These are phyloP conservation scores for Anarrhichthys ocellatus DNA, from an alignment of 2,113 vertebrate species.

Conservation along the genomic window DNA sequence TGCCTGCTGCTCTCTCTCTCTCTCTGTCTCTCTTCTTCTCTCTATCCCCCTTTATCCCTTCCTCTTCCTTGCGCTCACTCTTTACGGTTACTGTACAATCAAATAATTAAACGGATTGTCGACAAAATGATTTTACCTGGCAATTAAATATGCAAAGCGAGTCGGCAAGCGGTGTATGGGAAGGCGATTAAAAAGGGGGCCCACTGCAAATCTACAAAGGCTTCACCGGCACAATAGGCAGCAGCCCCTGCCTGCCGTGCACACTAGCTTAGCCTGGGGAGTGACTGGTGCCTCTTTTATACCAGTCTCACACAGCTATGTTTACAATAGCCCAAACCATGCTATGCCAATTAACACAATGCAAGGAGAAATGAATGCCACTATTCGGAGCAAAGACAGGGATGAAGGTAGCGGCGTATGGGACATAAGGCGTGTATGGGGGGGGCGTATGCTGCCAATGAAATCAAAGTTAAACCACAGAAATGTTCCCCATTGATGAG, in stretches of 20 bases:
- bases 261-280: slow-evolving; percentile 74
- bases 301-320: slow-evolving; percentile 78
- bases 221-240: slow-evolving; percentile 83
- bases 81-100: slow-evolving; percentile 92
- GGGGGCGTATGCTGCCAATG: neutral
- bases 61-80: slow-evolving; percentile 72
- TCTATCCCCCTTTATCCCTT: slow-evolving; percentile 71
- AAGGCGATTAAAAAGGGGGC: slow-evolving; percentile 82
- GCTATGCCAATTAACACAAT: slow-evolving; percentile 79
- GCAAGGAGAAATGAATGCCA: slow-evolving; percentile 71
- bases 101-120: slow-evolving; percentile 94
- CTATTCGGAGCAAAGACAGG: slow-evolving; percentile 49
- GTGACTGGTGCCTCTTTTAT: slow-evolving; percentile 71
- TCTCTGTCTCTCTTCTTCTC: slow-evolving; percentile 63
- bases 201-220: slow-evolving; percentile 86
- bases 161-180: slow-evolving; percentile 78
- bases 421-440: neutral
- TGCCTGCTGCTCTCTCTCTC: slow-evolving; percentile 79
- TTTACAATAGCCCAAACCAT: slow-evolving; percentile 78
- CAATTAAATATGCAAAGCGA: slow-evolving; percentile 93
- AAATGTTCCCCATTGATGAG: slow-evolving; percentile 29
- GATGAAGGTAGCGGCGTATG: slow-evolving; percentile 19
- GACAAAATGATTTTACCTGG: slow-evolving; percentile 90
- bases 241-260: slow-evolving; percentile 67
- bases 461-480: slow-evolving; percentile 46